These are phyloP conservation scores for Scelioninae gen. 2 DNA, from an alignment of 2,888 invertebrate genomes.

Conservation along the genomic window DNA sequence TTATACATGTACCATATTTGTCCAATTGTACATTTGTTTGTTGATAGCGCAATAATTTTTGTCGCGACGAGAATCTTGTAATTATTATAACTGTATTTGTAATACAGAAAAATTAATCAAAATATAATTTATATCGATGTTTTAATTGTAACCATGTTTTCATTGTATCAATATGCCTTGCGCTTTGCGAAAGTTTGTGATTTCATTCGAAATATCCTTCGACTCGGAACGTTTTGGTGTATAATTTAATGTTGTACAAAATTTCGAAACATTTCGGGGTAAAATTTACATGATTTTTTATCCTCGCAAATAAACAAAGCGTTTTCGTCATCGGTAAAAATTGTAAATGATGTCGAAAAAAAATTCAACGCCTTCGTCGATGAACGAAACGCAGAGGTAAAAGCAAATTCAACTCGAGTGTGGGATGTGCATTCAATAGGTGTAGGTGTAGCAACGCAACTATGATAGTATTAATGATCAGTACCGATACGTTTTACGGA, in stretches of 20 bases:
- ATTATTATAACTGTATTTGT: conserved; percentile 33
- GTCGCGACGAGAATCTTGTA: neutral
- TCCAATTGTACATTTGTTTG: neutral
- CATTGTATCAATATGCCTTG: neutral
- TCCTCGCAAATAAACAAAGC: conserved; percentile 37
- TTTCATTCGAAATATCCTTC: neutral
- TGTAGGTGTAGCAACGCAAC: conserved; percentile 50
- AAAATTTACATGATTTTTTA: conserved; percentile 16
- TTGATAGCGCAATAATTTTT: neutral
- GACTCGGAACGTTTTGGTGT: too few species aligned
- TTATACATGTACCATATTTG: neutral
- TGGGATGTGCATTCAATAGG: conserved; percentile 34
- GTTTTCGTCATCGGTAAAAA: conserved; percentile 36
- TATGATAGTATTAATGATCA: conserved; percentile 47
- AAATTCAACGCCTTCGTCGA: conserved; percentile 46
- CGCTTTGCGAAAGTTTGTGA: too few species aligned
- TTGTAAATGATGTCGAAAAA: conserved; percentile 43
- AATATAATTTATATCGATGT: conserved; percentile 11
- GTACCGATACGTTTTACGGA: conserved; percentile 41
- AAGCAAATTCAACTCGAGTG: conserved; percentile 32
- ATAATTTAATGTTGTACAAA: neutral
- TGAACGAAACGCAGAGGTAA: too few species aligned
- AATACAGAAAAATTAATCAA: conserved; percentile 6
- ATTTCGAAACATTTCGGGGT: neutral
- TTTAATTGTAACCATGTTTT: neutral